Percentiles rank a stretch among this genome's conserved stretches.
Conservation (phyloP, 1,140 invertebrate genomes). For the Calliphora vicina region DNA sequence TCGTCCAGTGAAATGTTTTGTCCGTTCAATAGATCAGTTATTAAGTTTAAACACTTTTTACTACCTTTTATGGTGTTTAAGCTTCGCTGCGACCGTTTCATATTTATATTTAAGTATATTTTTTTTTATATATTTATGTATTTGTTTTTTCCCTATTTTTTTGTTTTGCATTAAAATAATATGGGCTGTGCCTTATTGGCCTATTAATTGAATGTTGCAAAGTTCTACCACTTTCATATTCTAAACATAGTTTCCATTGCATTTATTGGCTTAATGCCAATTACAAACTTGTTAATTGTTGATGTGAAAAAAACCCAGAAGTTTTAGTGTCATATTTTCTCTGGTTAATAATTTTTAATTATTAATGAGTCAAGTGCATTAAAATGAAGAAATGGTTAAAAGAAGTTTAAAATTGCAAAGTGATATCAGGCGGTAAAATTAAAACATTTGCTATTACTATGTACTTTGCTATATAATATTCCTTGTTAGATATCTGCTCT, state of each 20-base stretch:
- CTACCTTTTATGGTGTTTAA: background rate
- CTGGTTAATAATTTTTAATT: background rate
- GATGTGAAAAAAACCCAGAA: constrained; percentile 3
- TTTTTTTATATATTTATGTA: background rate
- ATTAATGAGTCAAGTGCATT: background rate
- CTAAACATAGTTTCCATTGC: constrained; percentile 28
- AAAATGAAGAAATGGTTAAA: background rate
- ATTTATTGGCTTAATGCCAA: constrained; percentile 21
- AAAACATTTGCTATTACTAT: too few relatives aligned
- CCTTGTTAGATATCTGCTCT: too few relatives aligned
- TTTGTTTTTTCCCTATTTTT: background rate
- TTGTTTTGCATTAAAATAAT: background rate
- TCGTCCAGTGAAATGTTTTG: too few relatives aligned
- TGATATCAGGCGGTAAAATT: too few relatives aligned
- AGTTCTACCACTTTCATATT: constrained; percentile 20
- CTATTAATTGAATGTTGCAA: constrained; percentile 14
- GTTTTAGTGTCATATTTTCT: background rate
- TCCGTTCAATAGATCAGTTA: too few relatives aligned
- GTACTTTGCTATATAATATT: too few relatives aligned
- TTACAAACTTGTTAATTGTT: background rate
- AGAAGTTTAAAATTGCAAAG: too few relatives aligned
- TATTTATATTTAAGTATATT: background rate
- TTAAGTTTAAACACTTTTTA: too few relatives aligned
- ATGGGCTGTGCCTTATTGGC: constrained; percentile 30
- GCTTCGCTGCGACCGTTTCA: background rate